phyloP scores from a whole-genome alignment of 2,797 vertebrate species.

The Lacerta viridis region DNA sequence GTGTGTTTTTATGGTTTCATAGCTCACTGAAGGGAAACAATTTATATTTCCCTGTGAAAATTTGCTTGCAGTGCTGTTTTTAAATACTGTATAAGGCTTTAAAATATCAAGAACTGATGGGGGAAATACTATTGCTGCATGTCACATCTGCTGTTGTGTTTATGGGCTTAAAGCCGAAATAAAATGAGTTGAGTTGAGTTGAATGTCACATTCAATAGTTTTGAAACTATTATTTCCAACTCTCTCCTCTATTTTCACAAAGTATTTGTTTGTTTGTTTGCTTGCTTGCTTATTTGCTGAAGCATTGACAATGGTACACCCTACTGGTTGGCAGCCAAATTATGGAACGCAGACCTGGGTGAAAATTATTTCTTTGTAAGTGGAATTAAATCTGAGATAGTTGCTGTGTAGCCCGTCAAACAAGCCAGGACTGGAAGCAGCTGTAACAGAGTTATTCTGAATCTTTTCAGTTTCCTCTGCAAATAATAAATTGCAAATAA shows the following conservation, averaged over 20 bases:
- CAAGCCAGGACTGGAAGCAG: constrained; percentile 73
- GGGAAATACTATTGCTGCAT: neutral
- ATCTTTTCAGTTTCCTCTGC: neutral
- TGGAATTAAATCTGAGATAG: constrained; percentile 93
- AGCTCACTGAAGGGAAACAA: constrained; percentile 29
- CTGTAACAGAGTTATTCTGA: constrained; percentile 49
- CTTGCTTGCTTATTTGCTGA: too few species aligned
- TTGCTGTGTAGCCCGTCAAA: constrained; percentile 89
- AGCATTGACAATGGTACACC: too few species aligned
- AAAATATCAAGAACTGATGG: neutral
- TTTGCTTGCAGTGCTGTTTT: neutral
- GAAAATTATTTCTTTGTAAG: constrained; percentile 90
- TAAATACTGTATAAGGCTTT: neutral
- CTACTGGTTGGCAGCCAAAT: too few species aligned
- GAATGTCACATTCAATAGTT: neutral
- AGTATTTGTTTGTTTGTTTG: too few species aligned
- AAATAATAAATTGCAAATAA: constrained; percentile 41
- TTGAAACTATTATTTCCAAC: neutral
- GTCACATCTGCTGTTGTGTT: neutral
- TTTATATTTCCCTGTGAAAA: constrained; percentile 17
- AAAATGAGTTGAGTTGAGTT: too few species aligned
- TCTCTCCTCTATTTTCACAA: neutral
- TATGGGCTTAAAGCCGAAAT: too few species aligned
- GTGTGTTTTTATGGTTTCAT: constrained; percentile 45
- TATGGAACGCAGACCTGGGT: too few species aligned